Evolutionary conservation across 2,888 invertebrate genomes (phyloP), one percentile per base, ranked within the genome.

Genomic region (Phyllotreta cruciferae): DNA sequence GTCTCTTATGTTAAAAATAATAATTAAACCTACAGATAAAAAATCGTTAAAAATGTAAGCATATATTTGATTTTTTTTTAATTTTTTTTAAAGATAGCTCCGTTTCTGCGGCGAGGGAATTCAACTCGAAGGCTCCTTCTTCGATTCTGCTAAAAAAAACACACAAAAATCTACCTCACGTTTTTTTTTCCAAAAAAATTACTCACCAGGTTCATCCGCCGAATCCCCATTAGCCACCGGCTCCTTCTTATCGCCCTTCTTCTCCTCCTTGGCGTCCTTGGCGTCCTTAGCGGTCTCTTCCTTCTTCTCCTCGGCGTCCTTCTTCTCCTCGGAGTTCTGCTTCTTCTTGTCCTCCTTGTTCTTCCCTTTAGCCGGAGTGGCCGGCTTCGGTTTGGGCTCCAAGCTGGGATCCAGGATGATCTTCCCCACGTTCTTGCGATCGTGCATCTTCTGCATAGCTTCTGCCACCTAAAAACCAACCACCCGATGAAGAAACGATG

Each of bases 391-490:
- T 75, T 91, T 91, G 1, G 91, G 91, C 79, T 90, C 90, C 79
- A 90, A 79, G 44, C 88, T 88, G 24, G 93, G 93, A 78, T 94
- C 93, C 68, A 95, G 83, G 47, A 94, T 86, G 49, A 95, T 86
- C 81, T 94, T 94, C 60, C 95, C 95, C 74, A 94, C 88, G 82
- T 95, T 94, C 82, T 93, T 93, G 76, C 93, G 89, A 77, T 94
- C 94, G 82, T 94, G 94, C 89, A 95, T 91, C 82, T 92, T 93
- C 81, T 93, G 93, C 94, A 95, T 94, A 5, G 93, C 94, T 76
- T 94, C 93, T 34, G 89, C 88, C 10, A 93, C 90, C 91, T 92
- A 74, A 35, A n/a, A 74, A 64, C 67, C 63, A 42, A 60, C 8
- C 36, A 52, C 9, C 41, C 10, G 10, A n/a, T 41, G 1, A 3